Base-by-base conservation (phyloP, 1,140 invertebrate genomes). In the Drosophila lowei region DNA sequence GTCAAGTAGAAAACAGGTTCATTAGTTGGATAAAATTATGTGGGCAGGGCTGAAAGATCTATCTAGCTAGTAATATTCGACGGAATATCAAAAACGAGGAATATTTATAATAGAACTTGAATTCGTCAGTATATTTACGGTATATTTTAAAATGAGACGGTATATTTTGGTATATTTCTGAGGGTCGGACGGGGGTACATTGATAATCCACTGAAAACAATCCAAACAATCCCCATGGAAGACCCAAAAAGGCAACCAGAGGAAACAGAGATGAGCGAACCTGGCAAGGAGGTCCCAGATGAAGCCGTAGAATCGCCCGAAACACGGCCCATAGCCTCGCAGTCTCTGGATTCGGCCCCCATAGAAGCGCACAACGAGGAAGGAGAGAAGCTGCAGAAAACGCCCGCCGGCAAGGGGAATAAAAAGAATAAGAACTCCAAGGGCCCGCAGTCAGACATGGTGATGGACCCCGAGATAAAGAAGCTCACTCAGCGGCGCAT, bases 401-500 rank as follows among this genome's bases (percentile, higher is more conserved):
- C 42, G 0, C 18, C 52, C 25, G 15, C 38, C 3, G 0, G 15
- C 2, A 79, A 76, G 38, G 16, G 23, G 6, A n/a, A 50, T 2
- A 79, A 79, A 49, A 79, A 79, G 3, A 48, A 70, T 13, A 76
- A 48, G 9, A 77, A 61, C 9, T 23, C 58, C 1, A 85, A 86
- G 43, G 73, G 23, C 6, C 60, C 67, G 2, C 65, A 58, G 41
- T 43, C 72, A 3, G 58, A 53, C 8, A 63, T 28, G 0, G 56
- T 68, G 25, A 34, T 77, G 16, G 74, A 83, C 15, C 23, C 48
- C 0, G 79, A 83, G 1, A 30, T 86, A 0, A 86, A 65, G 15
- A 86, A 84, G 34, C 59, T 91, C 3, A 79, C 79, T 4, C 72
- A 90, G 18, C 90, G 90, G 0, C 67, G 89, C 18, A 91, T 91